phyloP scores from a whole-genome alignment of 2,113 vertebrate species.

The Bubalus kerabau region DNA sequence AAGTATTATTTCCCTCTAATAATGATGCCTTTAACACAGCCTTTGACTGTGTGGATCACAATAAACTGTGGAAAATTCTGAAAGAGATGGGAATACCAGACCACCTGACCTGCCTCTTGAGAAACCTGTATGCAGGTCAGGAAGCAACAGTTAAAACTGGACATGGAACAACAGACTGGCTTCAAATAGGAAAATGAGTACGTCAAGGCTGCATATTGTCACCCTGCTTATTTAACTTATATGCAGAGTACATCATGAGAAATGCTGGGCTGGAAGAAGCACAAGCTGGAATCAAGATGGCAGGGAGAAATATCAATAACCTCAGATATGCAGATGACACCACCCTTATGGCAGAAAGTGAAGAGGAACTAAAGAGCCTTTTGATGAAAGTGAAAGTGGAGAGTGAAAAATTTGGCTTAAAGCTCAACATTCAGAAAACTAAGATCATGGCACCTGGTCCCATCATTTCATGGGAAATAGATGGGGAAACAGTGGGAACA shows the following conservation, averaged over 20 bases:
- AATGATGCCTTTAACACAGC: background rate
- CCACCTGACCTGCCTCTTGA: background rate
- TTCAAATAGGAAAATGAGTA: background rate
- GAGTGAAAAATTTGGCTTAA: no score
- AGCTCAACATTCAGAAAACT: no score
- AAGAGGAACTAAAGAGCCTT: no score
- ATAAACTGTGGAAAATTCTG: background rate
- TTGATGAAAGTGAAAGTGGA: no score
- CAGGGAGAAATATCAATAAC: accelerated
- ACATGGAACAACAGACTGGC: background rate
- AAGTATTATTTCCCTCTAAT: background rate
- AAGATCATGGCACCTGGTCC: no score
- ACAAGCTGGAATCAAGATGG: no score
- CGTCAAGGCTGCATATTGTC: accelerated
- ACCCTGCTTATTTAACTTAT: background rate
- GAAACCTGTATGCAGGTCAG: background rate
- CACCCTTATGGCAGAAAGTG: no score
- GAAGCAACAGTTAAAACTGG: background rate
- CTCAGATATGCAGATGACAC: no score
- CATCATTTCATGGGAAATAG: no score
- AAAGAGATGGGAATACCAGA: background rate
- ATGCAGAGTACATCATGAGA: background rate
- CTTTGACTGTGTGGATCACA: background rate
- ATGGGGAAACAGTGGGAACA: no score
- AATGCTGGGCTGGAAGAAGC: background rate